Evolutionary conservation across 2,113 vertebrate genomes (phyloP).

Genomic region (Peromyscus leucopus): DNA sequence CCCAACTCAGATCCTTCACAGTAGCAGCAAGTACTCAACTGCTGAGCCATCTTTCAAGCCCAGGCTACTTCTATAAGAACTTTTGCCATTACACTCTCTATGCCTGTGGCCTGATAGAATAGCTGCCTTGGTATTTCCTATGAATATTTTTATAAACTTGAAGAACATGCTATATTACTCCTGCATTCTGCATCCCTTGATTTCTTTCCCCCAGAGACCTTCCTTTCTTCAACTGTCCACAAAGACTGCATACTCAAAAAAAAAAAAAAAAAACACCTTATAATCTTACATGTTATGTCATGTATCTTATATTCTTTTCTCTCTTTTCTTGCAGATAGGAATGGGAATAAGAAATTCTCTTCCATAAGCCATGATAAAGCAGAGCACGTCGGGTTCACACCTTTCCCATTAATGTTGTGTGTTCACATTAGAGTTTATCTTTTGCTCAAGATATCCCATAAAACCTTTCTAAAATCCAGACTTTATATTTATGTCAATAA

Average conservation of each 20-base stretch:
- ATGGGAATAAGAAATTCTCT: neutral
- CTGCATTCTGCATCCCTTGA: slow-evolving; percentile 1
- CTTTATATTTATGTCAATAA: slow-evolving; percentile 67
- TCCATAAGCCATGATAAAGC: neutral
- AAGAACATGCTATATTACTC: slow-evolving; percentile 1
- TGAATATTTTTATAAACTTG: neutral
- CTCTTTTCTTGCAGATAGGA: neutral
- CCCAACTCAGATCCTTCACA: neutral
- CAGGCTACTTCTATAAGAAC: neutral
- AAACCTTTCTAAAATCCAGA: slow-evolving; percentile 59
- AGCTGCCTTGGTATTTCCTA: neutral
- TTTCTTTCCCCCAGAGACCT: slow-evolving; percentile 18
- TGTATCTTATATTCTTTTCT: neutral
- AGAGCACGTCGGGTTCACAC: slow-evolving; percentile 3
- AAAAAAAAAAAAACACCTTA: slow-evolving; percentile 43
- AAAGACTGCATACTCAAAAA: slow-evolving; percentile 11
- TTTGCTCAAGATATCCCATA: slow-evolving; percentile 45
- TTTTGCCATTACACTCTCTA: neutral
- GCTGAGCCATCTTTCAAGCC: neutral
- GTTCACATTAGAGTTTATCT: slow-evolving; percentile 48
- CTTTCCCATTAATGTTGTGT: neutral
- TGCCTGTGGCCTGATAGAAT: neutral
- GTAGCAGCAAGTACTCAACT: neutral
- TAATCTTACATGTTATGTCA: neutral
- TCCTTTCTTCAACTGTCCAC: slow-evolving; percentile 25